Evolutionary conservation across 2,113 vertebrate genomes (phyloP), one percentile per base, ranked within the genome.

Genomic region (Azemiops feae): DNA sequence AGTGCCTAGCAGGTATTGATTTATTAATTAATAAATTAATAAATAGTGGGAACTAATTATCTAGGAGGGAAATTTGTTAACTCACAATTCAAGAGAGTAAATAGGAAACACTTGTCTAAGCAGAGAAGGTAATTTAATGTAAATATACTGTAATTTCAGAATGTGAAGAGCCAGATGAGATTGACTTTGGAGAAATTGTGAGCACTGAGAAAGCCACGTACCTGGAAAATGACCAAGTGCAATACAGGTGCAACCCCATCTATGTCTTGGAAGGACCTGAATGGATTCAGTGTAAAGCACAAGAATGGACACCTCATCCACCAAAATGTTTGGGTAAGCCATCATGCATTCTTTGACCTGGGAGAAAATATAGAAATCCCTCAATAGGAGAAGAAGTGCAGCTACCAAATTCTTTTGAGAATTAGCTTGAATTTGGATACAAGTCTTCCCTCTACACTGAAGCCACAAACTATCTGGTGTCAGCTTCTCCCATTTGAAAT

Each of bases 161-260:
- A 34, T 74, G 64, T 74, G 64, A 74, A 6, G 64, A 74, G 16
- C 64, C 64, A 74, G 12, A n/a, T 74, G 64, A 74, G 12, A 74
- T 34, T 74, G 30, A 74, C 14, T 74, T 74, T 74, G 64, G 30
- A 5, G 64, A 74, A 34, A 74, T 74, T 74, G 64, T 74, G n/a
- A 74, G n/a, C 5, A 0, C 12, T 16, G 14, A 34, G n/a, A 74
- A 74, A 74, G 64, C 64, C 64, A 74, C 16, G 4, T 74, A 74
- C 5, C 64, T 34, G n/a, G 30, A 74, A 74, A 74, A 74, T 7
- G 64, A 74, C n/a, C 64, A 1, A 74, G 64, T 74, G 5, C 64
- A 74, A 7, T 74, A 74, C n/a, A 74, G n/a, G n/a, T 74, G 64
- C n/a, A 4, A n/a, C 60, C 60, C 27, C 5, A 0, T 0, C 0